Evolutionary conservation across 1,140 invertebrate species (phyloP), one percentile per base, ranked within the genome.

Genomic region (Wiebesia pumilae): DNA sequence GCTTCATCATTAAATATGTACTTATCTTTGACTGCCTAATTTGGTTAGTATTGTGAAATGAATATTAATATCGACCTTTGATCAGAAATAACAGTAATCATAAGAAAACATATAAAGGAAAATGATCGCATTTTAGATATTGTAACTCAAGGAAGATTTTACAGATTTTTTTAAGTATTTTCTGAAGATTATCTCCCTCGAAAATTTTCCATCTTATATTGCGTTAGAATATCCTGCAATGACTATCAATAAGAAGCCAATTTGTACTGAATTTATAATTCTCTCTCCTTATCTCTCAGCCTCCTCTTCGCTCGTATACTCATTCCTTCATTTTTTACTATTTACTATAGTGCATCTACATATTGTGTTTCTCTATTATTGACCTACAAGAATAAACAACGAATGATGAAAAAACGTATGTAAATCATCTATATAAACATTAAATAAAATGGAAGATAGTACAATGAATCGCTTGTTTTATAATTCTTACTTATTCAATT

Each of bases 121-220:
- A 51, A 75, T 27, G 4, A 62, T 58, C 14, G 27, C 0, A 30
- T 69, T 69, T 47, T 33, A 80, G 47, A 58, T 43, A 51, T 43
- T 27, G 24, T 67, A 35, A 65, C 33, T 81, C 58, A 38, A 12
- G 7, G 4, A 40, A 19, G 38, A 33, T 14, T 35, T n/a, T 69
- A 69, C 16, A 67, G 43, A 58, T 83, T 73, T 83, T 54, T n/a
- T n/a, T n/a, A 9, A 73, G 21, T 83, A 6, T 73, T 73, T 24
- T 83, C 43, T 19, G 24, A 81, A 67, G n/a, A 43, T 51, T 71
- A 82, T 71, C n/a, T 51, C 21, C 35, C 30, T 47, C 16, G 43
- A 54, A 71, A 33, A 30, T 69, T 65, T 83, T 83, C 14, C 69
- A 54, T 12, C 19, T 54, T 7, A 75, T 21, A 33, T 16, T 62